Percentiles rank a stretch among this genome's conserved stretches.
Conservation (phyloP, 37 sponge, comb jelly and placozoan genomes). For the Halichondria panicea region DNA sequence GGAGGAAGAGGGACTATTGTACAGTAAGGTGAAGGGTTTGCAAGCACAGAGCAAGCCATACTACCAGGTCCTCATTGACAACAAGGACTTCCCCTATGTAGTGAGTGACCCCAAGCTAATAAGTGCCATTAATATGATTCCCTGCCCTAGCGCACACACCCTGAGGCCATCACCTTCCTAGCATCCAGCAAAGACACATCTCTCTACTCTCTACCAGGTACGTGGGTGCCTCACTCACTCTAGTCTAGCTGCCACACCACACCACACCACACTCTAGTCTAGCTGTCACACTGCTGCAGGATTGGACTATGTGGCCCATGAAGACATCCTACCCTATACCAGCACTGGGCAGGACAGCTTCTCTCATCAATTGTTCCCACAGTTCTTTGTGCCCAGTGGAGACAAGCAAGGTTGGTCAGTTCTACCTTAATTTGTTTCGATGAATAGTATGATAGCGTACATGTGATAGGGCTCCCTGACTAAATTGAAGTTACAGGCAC, state of each 20-base stretch:
- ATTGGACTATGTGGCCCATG: conserved; percentile 93
- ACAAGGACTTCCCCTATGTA: conserved; percentile 84
- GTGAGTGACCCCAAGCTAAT: conserved; percentile 40
- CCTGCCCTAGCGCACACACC: conserved; percentile 56
- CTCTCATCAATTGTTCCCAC: conserved; percentile 83
- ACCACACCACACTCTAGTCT: not conserved
- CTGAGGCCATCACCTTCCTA: conserved; percentile 79
- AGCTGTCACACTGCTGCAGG: conserved; percentile 42
- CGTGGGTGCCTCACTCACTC: conserved; percentile 3
- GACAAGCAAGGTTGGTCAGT: conserved; percentile 27
- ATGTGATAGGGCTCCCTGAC: not conserved
- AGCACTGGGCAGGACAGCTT: conserved; percentile 64
- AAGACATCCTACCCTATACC: conserved; percentile 91
- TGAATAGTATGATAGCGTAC: not conserved
- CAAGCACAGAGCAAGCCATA: conserved; percentile 60
- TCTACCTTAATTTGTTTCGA: not conserved
- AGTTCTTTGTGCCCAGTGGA: conserved; percentile 70
- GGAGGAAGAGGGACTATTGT: conserved; percentile 33
- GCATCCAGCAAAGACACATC: conserved; percentile 37
- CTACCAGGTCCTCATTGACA: conserved; percentile 89
- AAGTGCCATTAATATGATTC: not conserved
- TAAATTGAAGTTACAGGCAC: not conserved
- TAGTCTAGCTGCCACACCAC: not conserved
- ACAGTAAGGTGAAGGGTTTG: conserved; percentile 44
- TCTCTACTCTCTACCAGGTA: conserved; percentile 79